These are phyloP conservation scores for Arctocebus calabarensis DNA, from an alignment of 2,797 vertebrate species.

Conservation along the genomic window DNA sequence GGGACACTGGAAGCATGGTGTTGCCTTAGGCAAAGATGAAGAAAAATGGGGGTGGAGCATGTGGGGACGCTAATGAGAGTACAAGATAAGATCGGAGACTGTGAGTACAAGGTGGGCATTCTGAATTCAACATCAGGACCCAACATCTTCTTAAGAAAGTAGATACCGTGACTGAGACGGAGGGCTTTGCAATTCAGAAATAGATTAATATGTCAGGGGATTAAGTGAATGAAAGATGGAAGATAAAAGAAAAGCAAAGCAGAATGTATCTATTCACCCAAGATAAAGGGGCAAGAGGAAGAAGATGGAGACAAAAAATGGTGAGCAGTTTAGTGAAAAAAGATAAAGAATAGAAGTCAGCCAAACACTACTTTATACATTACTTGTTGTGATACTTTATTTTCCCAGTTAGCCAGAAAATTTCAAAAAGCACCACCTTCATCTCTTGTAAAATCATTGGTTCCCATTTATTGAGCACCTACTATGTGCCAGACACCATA, in stretches of 20 bases:
- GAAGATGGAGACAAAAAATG: neutral
- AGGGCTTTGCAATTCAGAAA: neutral
- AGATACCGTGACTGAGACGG: neutral
- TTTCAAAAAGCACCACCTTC: neutral
- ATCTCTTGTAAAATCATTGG: neutral
- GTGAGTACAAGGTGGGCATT: neutral
- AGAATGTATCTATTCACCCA: neutral
- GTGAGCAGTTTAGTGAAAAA: neutral
- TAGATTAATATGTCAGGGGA: neutral
- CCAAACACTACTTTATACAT: neutral
- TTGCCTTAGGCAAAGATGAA: conserved; percentile 3
- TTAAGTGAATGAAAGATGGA: neutral
- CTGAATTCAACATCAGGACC: neutral
- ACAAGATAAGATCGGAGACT: neutral
- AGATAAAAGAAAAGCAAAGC: neutral
- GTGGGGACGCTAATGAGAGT: neutral
- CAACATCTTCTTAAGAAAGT: neutral
- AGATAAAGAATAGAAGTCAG: neutral
- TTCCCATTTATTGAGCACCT: neutral
- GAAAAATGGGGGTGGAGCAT: neutral
- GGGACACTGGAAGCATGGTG: neutral
- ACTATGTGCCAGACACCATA: neutral
- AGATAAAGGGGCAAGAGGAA: neutral
- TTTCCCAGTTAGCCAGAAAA: neutral
- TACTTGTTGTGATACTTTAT: neutral